Conservation (phyloP, 2,113 vertebrate species). For the Thomomys bottae region DNA sequence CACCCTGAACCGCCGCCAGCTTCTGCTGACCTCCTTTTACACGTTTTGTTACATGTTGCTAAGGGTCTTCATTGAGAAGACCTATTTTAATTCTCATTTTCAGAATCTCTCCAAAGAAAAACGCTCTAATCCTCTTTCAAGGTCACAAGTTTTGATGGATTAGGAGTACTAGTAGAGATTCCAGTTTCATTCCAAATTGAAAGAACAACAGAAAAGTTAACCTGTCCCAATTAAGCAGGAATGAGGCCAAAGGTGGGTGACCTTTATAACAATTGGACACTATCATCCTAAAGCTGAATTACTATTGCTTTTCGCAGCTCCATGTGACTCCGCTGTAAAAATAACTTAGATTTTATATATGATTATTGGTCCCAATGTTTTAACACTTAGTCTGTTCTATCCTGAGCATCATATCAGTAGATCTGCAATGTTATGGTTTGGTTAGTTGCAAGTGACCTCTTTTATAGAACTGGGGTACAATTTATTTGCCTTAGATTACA, state of each 20-base stretch:
- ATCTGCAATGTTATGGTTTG: background rate
- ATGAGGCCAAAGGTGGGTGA: conserved; percentile 68
- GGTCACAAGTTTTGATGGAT: conserved; percentile 76
- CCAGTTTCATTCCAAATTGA: conserved; percentile 71
- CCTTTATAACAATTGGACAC: conserved; percentile 51
- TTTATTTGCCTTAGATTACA: background rate
- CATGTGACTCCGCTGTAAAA: conserved; percentile 6
- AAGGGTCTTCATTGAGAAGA: conserved; percentile 68
- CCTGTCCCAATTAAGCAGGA: conserved; percentile 73
- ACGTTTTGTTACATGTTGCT: conserved; percentile 66
- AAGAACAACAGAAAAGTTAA: conserved; percentile 72
- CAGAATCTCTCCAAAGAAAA: conserved; percentile 70
- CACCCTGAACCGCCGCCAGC: too few relatives aligned
- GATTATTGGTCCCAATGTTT: background rate
- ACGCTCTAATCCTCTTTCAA: conserved; percentile 64
- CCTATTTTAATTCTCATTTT: conserved; percentile 72
- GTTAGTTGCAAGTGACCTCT: background rate
- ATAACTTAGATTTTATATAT: background rate
- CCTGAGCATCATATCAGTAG: background rate
- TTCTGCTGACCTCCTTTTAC: conserved; percentile 68
- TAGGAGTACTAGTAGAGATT: conserved; percentile 48
- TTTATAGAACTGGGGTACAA: background rate
- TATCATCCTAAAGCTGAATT: conserved; percentile 51
- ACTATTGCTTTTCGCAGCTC: conserved; percentile 49
- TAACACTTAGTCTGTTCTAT: background rate